Percentiles rank a stretch among this genome's conserved stretches.
Evolutionary conservation across 37 sponge, comb jelly and placozoan species (phyloP).

Genomic region (Oopsacas minuta): DNA sequence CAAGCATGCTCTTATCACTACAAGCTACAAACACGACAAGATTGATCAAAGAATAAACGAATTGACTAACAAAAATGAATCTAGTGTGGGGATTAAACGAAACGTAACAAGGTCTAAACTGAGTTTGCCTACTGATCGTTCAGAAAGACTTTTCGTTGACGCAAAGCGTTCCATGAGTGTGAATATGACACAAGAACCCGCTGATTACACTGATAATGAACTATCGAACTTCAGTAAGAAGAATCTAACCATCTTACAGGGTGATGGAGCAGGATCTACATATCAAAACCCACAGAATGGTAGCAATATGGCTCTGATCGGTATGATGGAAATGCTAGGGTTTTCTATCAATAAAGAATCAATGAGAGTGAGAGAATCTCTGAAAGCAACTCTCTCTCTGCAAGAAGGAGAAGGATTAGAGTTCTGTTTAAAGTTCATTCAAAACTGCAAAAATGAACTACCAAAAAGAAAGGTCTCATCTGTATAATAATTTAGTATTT

Average conservation of each 20-base stretch:
- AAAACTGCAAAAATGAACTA: background rate
- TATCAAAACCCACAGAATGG: background rate
- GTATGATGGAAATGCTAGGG: constrained; percentile 11
- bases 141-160: background rate
- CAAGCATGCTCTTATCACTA: background rate
- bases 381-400: background rate
- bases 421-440: background rate
- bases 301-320: background rate
- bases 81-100: background rate
- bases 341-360: background rate
- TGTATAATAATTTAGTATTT: background rate
- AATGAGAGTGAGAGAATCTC: background rate
- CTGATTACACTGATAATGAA: background rate
- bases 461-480: background rate
- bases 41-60: background rate
- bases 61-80: background rate
- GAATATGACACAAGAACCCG: background rate
- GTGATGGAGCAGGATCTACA: background rate
- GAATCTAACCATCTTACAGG: constrained; percentile 5
- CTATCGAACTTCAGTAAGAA: background rate
- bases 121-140: background rate
- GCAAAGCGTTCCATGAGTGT: background rate
- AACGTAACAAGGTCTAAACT: background rate
- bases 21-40: constrained; percentile 4
- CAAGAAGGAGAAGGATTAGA: background rate